Evolutionary conservation across 1,140 invertebrate genomes (phyloP).

Genomic region (Zaprionus tsacasi): DNA sequence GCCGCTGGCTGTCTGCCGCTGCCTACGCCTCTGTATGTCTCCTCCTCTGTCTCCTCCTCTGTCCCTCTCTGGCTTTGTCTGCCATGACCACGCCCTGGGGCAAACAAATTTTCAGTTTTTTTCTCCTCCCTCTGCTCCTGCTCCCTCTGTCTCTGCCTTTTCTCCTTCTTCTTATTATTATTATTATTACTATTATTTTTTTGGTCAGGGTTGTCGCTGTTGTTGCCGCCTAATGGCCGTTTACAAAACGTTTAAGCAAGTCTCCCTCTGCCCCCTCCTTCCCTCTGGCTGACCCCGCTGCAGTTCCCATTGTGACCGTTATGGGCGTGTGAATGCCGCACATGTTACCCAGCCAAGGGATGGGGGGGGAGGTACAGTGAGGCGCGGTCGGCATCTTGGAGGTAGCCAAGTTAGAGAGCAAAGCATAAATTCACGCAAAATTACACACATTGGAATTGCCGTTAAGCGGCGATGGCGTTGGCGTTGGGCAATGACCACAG

Average conservation of each 20-base stretch:
- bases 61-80: conserved; percentile 51
- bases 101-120: conserved; percentile 30
- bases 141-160: background rate
- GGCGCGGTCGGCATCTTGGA: conserved; percentile 17
- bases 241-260: conserved; percentile 67
- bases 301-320: conserved; percentile 39
- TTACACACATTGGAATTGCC: conserved; percentile 70
- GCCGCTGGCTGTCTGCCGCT: too few species aligned
- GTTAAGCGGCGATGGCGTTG: conserved; percentile 22
- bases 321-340: conserved; percentile 65
- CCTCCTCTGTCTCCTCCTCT: background rate
- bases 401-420: conserved; percentile 42
- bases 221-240: conserved; percentile 61
- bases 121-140: background rate
- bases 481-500: conserved; percentile 38
- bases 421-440: conserved; percentile 77
- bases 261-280: conserved; percentile 18
- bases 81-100: conserved; percentile 43
- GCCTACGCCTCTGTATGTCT: too few species aligned
- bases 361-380: background rate
- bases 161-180: conserved; percentile 3
- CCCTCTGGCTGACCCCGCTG: background rate
- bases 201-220: conserved; percentile 26
- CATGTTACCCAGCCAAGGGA: conserved; percentile 46
- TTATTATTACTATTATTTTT: conserved; percentile 43